Evolutionary conservation across 23 tunicate genomes (phyloP).

Genomic region (Botrylloides violaceus): DNA sequence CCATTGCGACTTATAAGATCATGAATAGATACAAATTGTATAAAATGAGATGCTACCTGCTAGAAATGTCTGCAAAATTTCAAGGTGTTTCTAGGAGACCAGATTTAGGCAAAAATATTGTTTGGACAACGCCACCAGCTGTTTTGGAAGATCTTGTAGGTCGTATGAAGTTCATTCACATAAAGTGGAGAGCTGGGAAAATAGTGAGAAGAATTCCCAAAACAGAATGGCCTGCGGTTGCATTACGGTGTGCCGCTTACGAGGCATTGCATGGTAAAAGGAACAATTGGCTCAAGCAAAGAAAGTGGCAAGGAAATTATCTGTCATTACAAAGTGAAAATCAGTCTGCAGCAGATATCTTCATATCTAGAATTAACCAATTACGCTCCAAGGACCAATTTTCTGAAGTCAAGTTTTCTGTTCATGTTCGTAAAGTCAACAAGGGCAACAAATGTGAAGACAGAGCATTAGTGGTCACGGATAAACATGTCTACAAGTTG

Average conservation of each 20-base stretch:
- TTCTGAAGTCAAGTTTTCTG: conserved; percentile 52
- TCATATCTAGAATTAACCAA: conserved; percentile 30
- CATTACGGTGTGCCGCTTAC: conserved; percentile 68
- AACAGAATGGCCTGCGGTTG: conserved; percentile 51
- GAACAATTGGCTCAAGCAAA: conserved; percentile 41
- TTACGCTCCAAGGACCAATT: conserved; percentile 50
- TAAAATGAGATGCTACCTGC: conserved; percentile 82
- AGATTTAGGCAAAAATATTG: conserved; percentile 75
- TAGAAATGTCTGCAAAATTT: conserved; percentile 76
- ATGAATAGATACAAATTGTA: conserved; percentile 72
- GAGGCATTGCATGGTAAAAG: conserved; percentile 73
- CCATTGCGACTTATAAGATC: conserved; percentile 70
- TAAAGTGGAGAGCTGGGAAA: conserved; percentile 79
- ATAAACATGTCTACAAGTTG: conserved; percentile 64
- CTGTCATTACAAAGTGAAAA: conserved; percentile 45
- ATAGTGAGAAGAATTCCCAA: conserved; percentile 52
- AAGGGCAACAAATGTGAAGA: conserved; percentile 75
- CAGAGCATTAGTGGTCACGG: conserved; percentile 78
- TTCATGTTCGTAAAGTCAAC: conserved; percentile 87
- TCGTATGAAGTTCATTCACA: conserved; percentile 66
- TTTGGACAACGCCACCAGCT: conserved; percentile 74
- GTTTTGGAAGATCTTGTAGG: conserved; percentile 46
- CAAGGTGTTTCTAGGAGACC: conserved; percentile 38
- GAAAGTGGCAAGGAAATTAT: conserved; percentile 88
- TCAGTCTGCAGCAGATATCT: conserved; percentile 19